Base-by-base conservation (phyloP, 2,888 invertebrate genomes). In the Leuctra nigra region DNA sequence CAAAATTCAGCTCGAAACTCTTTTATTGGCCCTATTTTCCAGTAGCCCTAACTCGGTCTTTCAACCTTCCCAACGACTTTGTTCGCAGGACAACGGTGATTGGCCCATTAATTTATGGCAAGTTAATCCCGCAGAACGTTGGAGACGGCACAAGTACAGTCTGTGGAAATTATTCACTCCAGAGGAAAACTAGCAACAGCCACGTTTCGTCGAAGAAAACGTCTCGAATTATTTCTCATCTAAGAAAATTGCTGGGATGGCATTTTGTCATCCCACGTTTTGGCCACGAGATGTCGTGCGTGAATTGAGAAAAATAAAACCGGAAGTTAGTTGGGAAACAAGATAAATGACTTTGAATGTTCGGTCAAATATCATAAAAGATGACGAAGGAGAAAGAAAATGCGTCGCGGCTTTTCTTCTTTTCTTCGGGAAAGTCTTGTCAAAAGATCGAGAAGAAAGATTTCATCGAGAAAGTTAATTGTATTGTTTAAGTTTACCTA, bases 61-160 rank as follows among this genome's bases (percentile, higher is more conserved):
- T 47, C 47, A 47, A 23, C 25, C 47, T 23, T 47, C 20, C 9
- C 24, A 35, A 23, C n/a, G 18, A 14, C 48, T 2, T 4, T 16
- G 55, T 25, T 25, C 18, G 22, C 29, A 52, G 53, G 36, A 53
- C 25, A 53, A 46, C 35, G 22, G 47, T 53, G 57, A 57, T 57
- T 57, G 57, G 57, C n/a, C 57, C 57, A 53, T 57, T 57, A 57
- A 57, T 57, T 53, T 57, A 57, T 57, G 24, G 57, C 36, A 13
- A 29, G 47, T 38, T 57, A 47, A 57, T 44, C 53, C 35, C 14
- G 48, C 11, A 53, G 44, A 46, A 38, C 38, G 52, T 29, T 46
- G 24, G 46, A 47, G 29, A 24, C 23, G 16, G 44, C 22, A 29
- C 11, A 6, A 7, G 29, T 29, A 29, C 29, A 29, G 29, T 29